Percentiles rank a stretch among this genome's conserved stretches.
Evolutionary conservation across 92 coral and sea anemone species (phyloP).

Genomic region (Pocillopora grandis): DNA sequence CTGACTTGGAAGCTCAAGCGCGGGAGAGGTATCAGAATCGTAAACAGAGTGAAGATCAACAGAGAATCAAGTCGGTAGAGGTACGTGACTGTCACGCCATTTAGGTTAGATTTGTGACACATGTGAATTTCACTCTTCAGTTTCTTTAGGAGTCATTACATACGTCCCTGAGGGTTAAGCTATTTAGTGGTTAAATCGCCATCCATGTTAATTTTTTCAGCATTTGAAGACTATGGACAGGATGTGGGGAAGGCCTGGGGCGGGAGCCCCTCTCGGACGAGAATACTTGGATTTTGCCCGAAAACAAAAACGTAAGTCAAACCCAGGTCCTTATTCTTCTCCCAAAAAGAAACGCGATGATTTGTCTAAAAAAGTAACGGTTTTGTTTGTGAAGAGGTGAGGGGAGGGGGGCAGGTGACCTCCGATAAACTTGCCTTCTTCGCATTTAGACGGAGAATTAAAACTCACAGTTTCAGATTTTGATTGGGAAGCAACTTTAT

Average conservation of each 20-base stretch:
- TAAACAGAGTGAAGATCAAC: conserved; percentile 69
- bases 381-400: too few relatives aligned
- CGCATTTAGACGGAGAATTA: too few relatives aligned
- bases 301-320: conserved; percentile 75
- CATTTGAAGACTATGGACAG: conserved; percentile 86
- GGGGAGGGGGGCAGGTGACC: too few relatives aligned
- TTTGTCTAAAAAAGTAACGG: too few relatives aligned
- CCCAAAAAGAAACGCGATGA: too few relatives aligned
- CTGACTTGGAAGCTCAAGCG: conserved; percentile 78
- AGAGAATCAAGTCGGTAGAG: conserved; percentile 58
- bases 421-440: too few relatives aligned
- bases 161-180: too few relatives aligned
- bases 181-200: neutral
- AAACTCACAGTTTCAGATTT: too few relatives aligned
- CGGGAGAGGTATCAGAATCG: conserved; percentile 65
- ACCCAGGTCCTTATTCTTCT: too few relatives aligned
- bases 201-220: conserved; percentile 26
- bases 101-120: neutral
- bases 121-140: too few relatives aligned
- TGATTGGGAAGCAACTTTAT: too few relatives aligned
- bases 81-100: conserved; percentile 38
- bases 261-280: conserved; percentile 80
- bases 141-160: too few relatives aligned
- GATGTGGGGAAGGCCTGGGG: conserved; percentile 91
- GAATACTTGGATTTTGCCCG: conserved; percentile 54